Conservation (phyloP, 2,113 vertebrate genomes). For the Apteryx mantelli region DNA sequence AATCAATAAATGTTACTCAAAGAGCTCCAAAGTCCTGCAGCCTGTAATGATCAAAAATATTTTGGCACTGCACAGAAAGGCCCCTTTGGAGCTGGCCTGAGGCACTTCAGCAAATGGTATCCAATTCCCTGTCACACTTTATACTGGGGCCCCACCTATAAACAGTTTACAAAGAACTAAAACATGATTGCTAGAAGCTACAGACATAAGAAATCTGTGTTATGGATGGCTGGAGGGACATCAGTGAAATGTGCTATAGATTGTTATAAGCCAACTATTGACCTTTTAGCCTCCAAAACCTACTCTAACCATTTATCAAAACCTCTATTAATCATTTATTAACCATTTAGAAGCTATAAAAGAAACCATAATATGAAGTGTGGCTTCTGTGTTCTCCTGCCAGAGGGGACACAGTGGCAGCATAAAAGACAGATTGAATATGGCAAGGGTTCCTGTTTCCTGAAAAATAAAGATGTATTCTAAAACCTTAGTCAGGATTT, state of each 20-base stretch:
- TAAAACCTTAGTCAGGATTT: neutral
- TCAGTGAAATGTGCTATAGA: constrained; percentile 30
- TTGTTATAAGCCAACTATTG: constrained; percentile 38
- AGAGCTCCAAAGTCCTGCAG: neutral
- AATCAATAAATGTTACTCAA: neutral
- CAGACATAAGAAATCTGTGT: constrained; percentile 43
- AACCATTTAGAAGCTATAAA: constrained; percentile 54
- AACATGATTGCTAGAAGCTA: constrained; percentile 48
- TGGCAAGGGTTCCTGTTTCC: neutral
- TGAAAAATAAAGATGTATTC: neutral
- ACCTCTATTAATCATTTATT: constrained; percentile 57
- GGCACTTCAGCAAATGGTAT: neutral
- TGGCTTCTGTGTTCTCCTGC: neutral
- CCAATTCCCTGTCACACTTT: neutral
- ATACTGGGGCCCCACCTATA: neutral
- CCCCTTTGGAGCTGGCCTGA: neutral
- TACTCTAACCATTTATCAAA: constrained; percentile 43
- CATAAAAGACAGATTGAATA: neutral
- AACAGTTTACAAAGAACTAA: constrained; percentile 44
- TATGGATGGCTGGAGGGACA: constrained; percentile 32
- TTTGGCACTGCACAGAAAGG: neutral
- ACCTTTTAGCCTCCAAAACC: constrained; percentile 39
- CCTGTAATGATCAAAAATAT: neutral
- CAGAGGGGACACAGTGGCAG: neutral
- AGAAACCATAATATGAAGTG: neutral